phyloP scores from a whole-genome alignment of 1,140 invertebrate species.

The Tachypleus tridentatus region DNA sequence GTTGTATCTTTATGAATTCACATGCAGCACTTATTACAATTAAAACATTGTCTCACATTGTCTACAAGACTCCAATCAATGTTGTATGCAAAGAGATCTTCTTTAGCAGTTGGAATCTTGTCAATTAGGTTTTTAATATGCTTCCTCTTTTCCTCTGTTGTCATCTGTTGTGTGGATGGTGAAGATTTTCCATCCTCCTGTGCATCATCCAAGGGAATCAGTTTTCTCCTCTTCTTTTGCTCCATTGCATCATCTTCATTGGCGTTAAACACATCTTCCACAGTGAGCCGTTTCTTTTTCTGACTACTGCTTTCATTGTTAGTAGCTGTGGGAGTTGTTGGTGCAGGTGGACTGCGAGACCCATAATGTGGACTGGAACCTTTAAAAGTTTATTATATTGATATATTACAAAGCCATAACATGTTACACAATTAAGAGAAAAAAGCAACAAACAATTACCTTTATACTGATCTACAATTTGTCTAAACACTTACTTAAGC shows the following conservation, averaged over 20 bases:
- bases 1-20: too few species aligned
- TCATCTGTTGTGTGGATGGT: constrained; percentile 10
- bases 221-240: constrained; percentile 56
- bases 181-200: constrained; percentile 10
- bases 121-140: constrained; percentile 95
- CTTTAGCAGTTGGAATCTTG: constrained; percentile 95
- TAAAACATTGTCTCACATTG: constrained; percentile 40
- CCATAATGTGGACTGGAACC: constrained; percentile 15
- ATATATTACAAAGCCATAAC: neutral
- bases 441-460: too few species aligned
- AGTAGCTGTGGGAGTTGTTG: neutral
- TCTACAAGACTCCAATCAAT: constrained; percentile 84
- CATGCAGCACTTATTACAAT: too few species aligned
- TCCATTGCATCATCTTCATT: constrained; percentile 68
- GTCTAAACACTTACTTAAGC: too few species aligned
- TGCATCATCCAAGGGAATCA: constrained; percentile 53
- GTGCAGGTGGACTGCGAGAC: constrained; percentile 9
- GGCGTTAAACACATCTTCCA: constrained; percentile 81
- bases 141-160: constrained; percentile 78
- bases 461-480: too few species aligned
- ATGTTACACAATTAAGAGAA: neutral
- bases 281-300: constrained; percentile 60
- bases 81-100: constrained; percentile 83
- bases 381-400: neutral
- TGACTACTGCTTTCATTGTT: neutral